Evolutionary conservation across 2,888 invertebrate species (phyloP).

Genomic region (Rhabditophanes sp.): DNA sequence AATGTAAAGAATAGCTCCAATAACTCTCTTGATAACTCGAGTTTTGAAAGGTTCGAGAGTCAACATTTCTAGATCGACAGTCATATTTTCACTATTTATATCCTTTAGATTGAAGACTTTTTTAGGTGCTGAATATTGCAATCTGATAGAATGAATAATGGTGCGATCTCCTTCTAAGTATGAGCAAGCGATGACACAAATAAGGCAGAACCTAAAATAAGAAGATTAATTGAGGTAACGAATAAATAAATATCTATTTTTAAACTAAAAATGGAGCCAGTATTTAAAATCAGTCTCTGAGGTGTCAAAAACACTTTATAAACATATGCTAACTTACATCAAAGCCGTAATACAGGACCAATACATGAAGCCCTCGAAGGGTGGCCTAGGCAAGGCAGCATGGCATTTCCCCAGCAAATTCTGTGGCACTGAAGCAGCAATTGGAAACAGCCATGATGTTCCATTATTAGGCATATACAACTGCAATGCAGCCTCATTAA

Average conservation of each 20-base stretch:
- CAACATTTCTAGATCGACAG: too few relatives aligned
- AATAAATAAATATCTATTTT: conserved; percentile 2
- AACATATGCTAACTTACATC: conserved; percentile 20
- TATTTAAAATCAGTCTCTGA: background rate
- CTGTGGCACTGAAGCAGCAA: conserved; percentile 55
- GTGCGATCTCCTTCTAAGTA: conserved; percentile 43
- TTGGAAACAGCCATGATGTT: conserved; percentile 50
- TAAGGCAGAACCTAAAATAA: conserved; percentile 37
- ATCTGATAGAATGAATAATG: conserved; percentile 29
- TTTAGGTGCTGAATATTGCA: conserved; percentile 15
- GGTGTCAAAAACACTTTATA: background rate
- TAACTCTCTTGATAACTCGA: too few relatives aligned
- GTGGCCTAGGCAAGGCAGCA: conserved; percentile 57
- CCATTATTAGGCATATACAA: conserved; percentile 45
- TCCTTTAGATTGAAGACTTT: conserved; percentile 10
- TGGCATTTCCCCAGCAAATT: conserved; percentile 55
- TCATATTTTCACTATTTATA: too few relatives aligned
- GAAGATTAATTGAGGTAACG: background rate
- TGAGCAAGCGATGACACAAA: conserved; percentile 41
- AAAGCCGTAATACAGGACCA: conserved; percentile 47
- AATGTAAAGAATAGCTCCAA: too few relatives aligned
- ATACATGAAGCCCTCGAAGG: conserved; percentile 61
- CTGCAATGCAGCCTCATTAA: conserved; percentile 52
- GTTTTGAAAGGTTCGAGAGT: too few relatives aligned
- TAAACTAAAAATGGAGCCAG: too few relatives aligned